Evolutionary conservation across 2,113 vertebrate species (phyloP), one percentile per base, ranked within the genome.

Genomic region (Phylloscopus whistleri): DNA sequence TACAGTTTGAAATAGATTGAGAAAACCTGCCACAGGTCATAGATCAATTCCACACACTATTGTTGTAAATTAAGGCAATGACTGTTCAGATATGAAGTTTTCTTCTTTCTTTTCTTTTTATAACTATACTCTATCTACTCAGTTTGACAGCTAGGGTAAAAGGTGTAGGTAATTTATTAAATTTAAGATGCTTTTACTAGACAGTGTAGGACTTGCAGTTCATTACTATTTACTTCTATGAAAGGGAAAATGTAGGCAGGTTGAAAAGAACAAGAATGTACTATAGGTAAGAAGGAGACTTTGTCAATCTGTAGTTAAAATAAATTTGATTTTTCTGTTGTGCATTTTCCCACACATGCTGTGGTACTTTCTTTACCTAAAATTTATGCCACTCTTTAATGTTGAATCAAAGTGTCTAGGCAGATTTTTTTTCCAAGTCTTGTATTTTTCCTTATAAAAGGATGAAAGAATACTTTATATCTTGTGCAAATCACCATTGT

Each of bases 151-250:
- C 75, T 93, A 58, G 67, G 80, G 66, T 76, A 80, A 89, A 88
- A 96, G 23, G 33, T 90, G 63, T 91, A 91, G 63, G 24, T 82
- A 95, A 68, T 78, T 85, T 91, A 77, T 88, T 87, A 88, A 58
- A 93, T 80, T 96, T 79, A 64, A 91, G 84, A 69, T 93, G 72
- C 67, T 83, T 93, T 93, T 84, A 85, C 55, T 31, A 51, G 66
- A 49, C 69, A 80, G 59, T 37, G 24, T 76, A 75, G 43, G 62
- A 80, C 46, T 73, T 93, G 64, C 20, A 64, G 59, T 90, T 86
- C 70, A 55, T 81, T 70, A 48, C 63, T 95, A 22, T 77, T 87
- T 87, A 79, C 49, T 58, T 78, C 52, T 46, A 5, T 39, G 37
- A 58, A 83, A 60, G 19, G 46, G 51, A 94, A 95, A 87, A 72